Base-by-base conservation (phyloP, 2,797 vertebrate species). In the Rhyacichthys aspro region DNA sequence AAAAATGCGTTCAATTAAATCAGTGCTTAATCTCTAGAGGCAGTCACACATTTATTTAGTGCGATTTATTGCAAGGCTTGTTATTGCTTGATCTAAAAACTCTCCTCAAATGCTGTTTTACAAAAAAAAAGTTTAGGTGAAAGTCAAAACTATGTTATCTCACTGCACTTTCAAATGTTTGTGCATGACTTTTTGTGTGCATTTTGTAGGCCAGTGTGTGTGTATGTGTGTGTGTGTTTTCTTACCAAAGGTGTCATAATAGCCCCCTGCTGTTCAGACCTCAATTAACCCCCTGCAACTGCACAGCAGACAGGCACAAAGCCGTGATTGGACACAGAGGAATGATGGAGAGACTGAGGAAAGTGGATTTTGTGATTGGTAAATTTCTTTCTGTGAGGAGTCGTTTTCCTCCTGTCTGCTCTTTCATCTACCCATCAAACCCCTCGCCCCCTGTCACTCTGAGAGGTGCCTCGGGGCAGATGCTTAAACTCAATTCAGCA, bases 261-360 rank as follows among this genome's bases (percentile, higher is more conserved):
- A 63, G 72, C 75, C 73, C 77, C 88, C 86, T 72, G 82, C 78
- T 84, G 86, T 60, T 85, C 39, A 66, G 81, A 86, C 86, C 87
- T 89, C 84, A 86, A 90, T 89, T 87, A 89, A 88, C 89, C 89
- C 83, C 85, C 84, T 72, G 70, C 76, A 69, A 86, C 76, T 83
- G 74, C 82, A 74, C 82, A 79, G 78, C 64, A 59, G 76, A 70
- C 61, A 59, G 33, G 67, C 49, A 38, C 77, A 72, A 66, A 55
- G 63, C 48, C 47, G 53, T 36, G 76, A 82, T 76, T 62, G 63
- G 75, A 47, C 75, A 72, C 65, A 49, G 68, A 63, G 42, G 55
- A 73, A 43, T 61, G 67, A 81, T 63, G 53, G 72, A 75, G 67
- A 73, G 61, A 75, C 55, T 44, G 63, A 76, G 44, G 71, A 67